phyloP scores from a whole-genome alignment of 1,140 invertebrate species.

The Ostrea denselamellosa region DNA sequence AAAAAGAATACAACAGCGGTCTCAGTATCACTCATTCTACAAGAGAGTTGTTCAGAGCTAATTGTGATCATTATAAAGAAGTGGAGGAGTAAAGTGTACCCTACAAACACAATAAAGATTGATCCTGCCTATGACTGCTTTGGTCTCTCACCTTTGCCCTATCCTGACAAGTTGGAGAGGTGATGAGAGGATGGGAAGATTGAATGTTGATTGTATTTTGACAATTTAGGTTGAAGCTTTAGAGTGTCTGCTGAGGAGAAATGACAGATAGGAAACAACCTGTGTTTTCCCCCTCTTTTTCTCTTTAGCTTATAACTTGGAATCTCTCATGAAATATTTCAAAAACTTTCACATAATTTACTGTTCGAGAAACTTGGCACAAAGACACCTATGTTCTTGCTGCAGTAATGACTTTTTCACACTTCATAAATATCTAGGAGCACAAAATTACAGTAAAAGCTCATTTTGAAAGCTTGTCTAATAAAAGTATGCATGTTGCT shows the following conservation, averaged over 20 bases:
- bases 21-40: neutral
- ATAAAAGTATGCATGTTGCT: conserved; percentile 23
- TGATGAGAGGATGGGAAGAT: neutral
- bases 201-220: conserved; percentile 7
- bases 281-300: neutral
- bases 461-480: conserved; percentile 29
- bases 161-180: neutral
- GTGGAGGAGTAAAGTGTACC: neutral
- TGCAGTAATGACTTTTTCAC: conserved; percentile 18
- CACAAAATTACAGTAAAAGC: conserved; percentile 29
- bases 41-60: neutral
- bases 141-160: neutral
- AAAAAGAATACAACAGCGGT: neutral
- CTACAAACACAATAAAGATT: neutral
- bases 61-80: neutral
- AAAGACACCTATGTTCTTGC: conserved; percentile 10
- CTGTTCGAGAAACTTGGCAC: conserved; percentile 7
- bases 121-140: neutral
- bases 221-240: neutral
- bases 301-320: neutral
- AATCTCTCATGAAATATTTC: neutral
- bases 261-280: conserved; percentile 13
- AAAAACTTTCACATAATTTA: conserved; percentile 3
- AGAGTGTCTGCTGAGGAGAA: conserved; percentile 8
- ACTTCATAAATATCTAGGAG: conserved; percentile 19